Evolutionary conservation across 2,113 vertebrate genomes (phyloP).

Genomic region (Passerina amoena): DNA sequence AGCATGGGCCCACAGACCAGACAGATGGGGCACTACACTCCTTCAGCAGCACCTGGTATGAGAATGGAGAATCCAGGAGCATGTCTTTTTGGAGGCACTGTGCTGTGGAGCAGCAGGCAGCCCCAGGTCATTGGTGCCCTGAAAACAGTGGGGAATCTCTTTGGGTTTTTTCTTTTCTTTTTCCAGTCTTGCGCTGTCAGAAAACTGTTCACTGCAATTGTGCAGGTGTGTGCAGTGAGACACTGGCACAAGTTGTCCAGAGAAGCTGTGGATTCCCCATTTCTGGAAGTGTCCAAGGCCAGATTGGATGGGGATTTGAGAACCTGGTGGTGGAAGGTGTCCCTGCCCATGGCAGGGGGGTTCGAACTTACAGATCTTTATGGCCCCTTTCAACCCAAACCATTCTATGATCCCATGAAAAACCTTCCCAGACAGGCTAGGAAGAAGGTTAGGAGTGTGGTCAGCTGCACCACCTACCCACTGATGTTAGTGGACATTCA

Average conservation of each 20-base stretch:
- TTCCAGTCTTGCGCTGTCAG: background rate
- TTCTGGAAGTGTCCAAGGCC: background rate
- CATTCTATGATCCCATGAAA: background rate
- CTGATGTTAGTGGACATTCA: background rate
- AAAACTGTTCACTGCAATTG: background rate
- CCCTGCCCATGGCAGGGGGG: background rate
- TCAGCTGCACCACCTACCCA: background rate
- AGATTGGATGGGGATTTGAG: background rate
- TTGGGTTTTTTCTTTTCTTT: background rate
- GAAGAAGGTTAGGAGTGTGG: background rate
- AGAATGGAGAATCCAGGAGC: background rate
- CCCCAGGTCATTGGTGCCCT: background rate
- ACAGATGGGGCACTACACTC: fast-evolving
- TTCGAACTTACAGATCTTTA: background rate
- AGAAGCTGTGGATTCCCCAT: background rate
- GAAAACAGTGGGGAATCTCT: background rate
- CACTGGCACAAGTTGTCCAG: background rate
- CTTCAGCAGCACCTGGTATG: background rate
- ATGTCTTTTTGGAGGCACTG: background rate
- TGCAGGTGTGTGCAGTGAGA: background rate
- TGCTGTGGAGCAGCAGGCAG: background rate
- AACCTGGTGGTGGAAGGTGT: background rate
- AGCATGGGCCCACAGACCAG: background rate
- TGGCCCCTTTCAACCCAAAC: background rate
- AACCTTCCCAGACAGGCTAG: background rate